phyloP scores from a whole-genome alignment of 2,113 vertebrate genomes.

The Antidorcas marsupialis region DNA sequence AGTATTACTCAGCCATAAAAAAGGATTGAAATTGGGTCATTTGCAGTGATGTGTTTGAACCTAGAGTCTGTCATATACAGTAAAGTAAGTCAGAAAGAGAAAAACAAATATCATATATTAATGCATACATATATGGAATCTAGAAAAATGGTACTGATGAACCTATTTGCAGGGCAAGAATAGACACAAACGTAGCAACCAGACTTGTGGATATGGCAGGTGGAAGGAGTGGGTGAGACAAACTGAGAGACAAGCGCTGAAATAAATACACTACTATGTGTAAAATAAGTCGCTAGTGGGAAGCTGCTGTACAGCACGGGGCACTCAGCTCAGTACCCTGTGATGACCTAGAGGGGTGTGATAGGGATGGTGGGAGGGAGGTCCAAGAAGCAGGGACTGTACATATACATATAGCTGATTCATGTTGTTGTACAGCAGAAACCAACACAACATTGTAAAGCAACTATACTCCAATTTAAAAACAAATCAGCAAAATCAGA shows the following conservation, averaged over 20 bases:
- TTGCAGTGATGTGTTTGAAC: not conserved
- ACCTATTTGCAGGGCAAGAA: not conserved
- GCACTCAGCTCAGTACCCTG: not conserved
- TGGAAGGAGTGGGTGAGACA: not conserved
- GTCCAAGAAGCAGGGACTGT: not conserved
- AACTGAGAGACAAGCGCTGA: not conserved
- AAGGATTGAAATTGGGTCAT: not conserved
- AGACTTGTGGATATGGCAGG: not conserved
- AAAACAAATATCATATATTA: not conserved
- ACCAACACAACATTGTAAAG: not conserved
- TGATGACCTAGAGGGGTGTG: not conserved
- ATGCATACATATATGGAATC: fast-evolving
- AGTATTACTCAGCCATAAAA: not conserved
- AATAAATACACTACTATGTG: not conserved
- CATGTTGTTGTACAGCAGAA: not conserved
- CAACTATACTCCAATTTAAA: not conserved
- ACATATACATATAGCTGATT: not conserved
- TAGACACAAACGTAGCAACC: not conserved
- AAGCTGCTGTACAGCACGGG: not conserved
- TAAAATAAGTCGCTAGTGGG: not conserved
- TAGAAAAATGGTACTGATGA: not conserved
- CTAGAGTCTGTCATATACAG: not conserved
- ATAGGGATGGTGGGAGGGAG: not conserved
- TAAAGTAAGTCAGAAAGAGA: not conserved
- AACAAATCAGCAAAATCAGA: not conserved